Evolutionary conservation across 2,888 invertebrate genomes (phyloP).

Genomic region (Thymelicus sylvestris): DNA sequence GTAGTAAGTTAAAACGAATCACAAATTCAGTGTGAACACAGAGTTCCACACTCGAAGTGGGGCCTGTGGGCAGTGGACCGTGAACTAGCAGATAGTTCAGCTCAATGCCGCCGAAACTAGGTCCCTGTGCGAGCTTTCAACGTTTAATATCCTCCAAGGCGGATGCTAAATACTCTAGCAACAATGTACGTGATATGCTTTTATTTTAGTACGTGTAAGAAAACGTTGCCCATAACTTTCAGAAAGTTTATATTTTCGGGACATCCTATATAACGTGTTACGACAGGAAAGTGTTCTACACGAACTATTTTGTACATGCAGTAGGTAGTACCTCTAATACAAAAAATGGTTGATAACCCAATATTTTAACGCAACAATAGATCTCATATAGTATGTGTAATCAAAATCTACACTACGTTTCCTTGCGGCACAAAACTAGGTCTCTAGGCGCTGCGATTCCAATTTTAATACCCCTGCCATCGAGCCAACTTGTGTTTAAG

Average conservation of each 20-base stretch:
- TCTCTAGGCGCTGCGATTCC: slow-evolving; percentile 5
- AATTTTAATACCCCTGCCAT: slow-evolving; percentile 19
- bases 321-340: too few relatives aligned
- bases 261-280: background rate
- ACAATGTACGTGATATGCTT: slow-evolving; percentile 2
- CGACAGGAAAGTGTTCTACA: background rate
- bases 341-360: too few relatives aligned
- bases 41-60: slow-evolving; percentile 7
- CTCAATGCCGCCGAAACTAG: slow-evolving; percentile 30
- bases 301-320: background rate
- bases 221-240: background rate
- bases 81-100: slow-evolving; percentile 41
- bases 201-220: slow-evolving; percentile 10
- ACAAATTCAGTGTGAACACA: slow-evolving; percentile 25
- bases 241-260: background rate
- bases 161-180: slow-evolving; percentile 22
- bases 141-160: slow-evolving; percentile 34
- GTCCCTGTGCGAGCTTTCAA: slow-evolving; percentile 24
- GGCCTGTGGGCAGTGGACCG: slow-evolving; percentile 32
- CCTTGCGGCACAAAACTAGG: background rate
- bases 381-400: background rate
- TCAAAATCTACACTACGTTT: background rate
- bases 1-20: slow-evolving; percentile 11
- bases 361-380: background rate
- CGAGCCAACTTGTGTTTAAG: slow-evolving; percentile 15